These are phyloP conservation scores for Chionis minor DNA, from an alignment of 2,113 vertebrate species.

Conservation along the genomic window DNA sequence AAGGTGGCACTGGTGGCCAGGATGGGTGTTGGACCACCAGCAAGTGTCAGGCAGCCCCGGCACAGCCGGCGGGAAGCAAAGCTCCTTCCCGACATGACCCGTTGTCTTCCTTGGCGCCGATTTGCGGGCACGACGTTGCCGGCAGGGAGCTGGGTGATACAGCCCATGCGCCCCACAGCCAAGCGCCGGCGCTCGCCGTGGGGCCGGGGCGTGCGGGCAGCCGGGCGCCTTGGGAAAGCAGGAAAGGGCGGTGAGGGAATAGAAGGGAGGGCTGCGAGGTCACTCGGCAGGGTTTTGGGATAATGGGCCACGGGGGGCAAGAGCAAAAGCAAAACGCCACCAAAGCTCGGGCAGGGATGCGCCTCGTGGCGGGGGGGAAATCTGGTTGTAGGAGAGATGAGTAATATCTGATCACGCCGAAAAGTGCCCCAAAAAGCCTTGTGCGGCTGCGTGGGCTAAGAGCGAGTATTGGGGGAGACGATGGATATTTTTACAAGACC, in stretches of 20 bases:
- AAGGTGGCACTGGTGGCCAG: neutral
- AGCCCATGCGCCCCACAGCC: accelerated
- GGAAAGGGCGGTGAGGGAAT: no score
- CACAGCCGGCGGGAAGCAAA: accelerated
- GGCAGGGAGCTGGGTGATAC: neutral
- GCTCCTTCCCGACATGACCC: neutral
- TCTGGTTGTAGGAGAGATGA: neutral
- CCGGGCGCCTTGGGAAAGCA: neutral
- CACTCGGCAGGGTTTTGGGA: neutral
- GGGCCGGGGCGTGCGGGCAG: neutral
- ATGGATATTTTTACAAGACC: accelerated
- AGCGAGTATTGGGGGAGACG: accelerated
- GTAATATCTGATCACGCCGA: accelerated
- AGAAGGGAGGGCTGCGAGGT: accelerated
- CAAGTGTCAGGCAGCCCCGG: accelerated
- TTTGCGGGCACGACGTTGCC: accelerated
- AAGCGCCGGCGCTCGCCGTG: accelerated
- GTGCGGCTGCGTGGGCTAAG: accelerated
- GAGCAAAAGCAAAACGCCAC: neutral
- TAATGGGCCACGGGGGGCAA: accelerated
- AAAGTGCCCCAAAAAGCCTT: neutral
- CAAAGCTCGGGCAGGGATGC: neutral
- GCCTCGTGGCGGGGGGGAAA: neutral
- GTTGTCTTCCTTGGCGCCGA: accelerated
- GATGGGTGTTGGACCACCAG: accelerated